phyloP scores from a whole-genome alignment of 2,888 invertebrate genomes.

The Latheticus oryzae region DNA sequence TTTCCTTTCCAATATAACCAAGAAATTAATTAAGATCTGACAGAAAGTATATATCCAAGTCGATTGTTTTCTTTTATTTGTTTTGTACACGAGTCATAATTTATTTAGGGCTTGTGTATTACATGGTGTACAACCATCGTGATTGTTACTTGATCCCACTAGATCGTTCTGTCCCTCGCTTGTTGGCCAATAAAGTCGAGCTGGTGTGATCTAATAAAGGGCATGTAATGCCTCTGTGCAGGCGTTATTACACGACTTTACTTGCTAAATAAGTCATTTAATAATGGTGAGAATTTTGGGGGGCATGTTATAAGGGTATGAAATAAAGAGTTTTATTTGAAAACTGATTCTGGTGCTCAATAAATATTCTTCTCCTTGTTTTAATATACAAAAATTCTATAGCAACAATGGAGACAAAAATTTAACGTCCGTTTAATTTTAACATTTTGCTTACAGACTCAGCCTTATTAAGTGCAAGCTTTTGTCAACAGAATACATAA shows the following conservation, averaged over 20 bases:
- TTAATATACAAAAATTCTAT: too few species aligned
- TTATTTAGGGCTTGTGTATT: slow-evolving; percentile 50
- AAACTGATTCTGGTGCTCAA: too few species aligned
- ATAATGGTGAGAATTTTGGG: slow-evolving; percentile 41
- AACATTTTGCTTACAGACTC: too few species aligned
- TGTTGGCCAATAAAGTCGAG: slow-evolving; percentile 43
- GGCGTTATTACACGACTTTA: slow-evolving; percentile 45
- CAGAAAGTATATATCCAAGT: background rate
- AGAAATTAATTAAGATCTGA: slow-evolving; percentile 19
- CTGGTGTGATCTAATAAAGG: slow-evolving; percentile 54
- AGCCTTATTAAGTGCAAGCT: too few species aligned
- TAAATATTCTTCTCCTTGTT: too few species aligned
- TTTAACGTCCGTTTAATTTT: too few species aligned
- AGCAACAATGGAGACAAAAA: too few species aligned
- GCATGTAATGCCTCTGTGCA: slow-evolving; percentile 47
- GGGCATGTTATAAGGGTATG: slow-evolving; percentile 4
- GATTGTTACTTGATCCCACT: slow-evolving; percentile 41
- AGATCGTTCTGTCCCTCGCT: slow-evolving; percentile 39
- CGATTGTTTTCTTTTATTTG: slow-evolving; percentile 48
- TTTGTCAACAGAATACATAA: too few species aligned
- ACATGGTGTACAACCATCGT: slow-evolving; percentile 41
- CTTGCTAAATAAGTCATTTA: slow-evolving; percentile 42
- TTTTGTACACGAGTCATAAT: slow-evolving; percentile 52
- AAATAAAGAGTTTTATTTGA: too few species aligned
- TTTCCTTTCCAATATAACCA: slow-evolving; percentile 21